phyloP scores from a whole-genome alignment of 2,888 invertebrate genomes.

The Amphiduros pacificus region DNA sequence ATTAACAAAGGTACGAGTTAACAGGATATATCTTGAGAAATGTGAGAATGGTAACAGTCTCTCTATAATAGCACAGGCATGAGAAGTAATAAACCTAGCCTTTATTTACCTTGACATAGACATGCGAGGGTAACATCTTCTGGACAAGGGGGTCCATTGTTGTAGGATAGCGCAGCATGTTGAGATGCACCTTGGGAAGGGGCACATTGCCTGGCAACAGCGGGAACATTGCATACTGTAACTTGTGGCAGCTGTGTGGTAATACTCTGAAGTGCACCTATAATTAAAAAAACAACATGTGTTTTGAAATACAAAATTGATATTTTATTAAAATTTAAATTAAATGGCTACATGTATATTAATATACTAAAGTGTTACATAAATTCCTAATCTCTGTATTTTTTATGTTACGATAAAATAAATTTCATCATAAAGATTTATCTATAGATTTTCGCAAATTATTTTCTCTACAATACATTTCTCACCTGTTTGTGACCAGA shows the following conservation, averaged over 20 bases:
- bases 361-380: no score
- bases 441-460: not conserved
- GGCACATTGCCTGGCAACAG: slow-evolving; percentile 74
- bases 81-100: not conserved
- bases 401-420: no score
- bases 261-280: slow-evolving; percentile 60
- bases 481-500: slow-evolving; percentile 86
- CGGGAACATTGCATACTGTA: slow-evolving; percentile 78
- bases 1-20: no score
- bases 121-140: slow-evolving; percentile 68
- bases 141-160: slow-evolving; percentile 65
- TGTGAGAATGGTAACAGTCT: no score
- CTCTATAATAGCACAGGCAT: no score
- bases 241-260: slow-evolving; percentile 53
- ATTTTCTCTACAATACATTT: not conserved
- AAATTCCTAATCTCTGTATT: no score
- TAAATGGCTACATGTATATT: no score
- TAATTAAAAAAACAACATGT: slow-evolving; percentile 24
- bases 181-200: slow-evolving; percentile 66
- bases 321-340: no score
- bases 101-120: slow-evolving; percentile 68
- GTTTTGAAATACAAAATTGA: no score
- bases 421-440: not conserved
- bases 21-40: no score
- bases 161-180: slow-evolving; percentile 57